A percentile compares a stretch with the other conserved stretches of the same genome.
Conservation (phyloP, 2,888 invertebrate genomes). For the Patella depressa region DNA sequence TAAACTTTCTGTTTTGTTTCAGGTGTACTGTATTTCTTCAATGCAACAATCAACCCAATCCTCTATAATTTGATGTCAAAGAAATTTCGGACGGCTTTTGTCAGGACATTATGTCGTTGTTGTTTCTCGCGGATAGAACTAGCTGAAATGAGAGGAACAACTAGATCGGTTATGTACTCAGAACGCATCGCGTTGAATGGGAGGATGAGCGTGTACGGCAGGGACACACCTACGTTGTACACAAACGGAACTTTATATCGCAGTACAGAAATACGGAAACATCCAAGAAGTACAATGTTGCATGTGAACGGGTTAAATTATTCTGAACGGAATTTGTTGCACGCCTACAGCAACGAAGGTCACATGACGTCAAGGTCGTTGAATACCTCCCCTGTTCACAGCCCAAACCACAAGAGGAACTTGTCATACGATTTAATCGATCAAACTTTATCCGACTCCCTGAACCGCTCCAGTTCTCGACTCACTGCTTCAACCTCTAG, state of each 20-base stretch:
- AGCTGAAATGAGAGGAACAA: slow-evolving; percentile 38
- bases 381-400: not conserved
- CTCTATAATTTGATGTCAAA: slow-evolving; percentile 95
- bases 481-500: not conserved
- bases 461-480: not conserved
- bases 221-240: not conserved
- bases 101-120: slow-evolving; percentile 75
- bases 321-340: not conserved
- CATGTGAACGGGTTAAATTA: not conserved
- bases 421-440: not conserved
- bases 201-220: not conserved
- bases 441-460: not conserved
- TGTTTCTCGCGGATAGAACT: slow-evolving; percentile 46
- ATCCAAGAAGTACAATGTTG: not conserved
- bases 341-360: not conserved
- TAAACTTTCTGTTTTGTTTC: slow-evolving; percentile 29
- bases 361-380: not conserved
- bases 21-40: slow-evolving; percentile 91
- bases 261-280: not conserved
- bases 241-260: not conserved
- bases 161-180: slow-evolving; percentile 19
- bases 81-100: slow-evolving; percentile 93
- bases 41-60: slow-evolving; percentile 93
- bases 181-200: not conserved
- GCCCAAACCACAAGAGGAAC: not conserved